phyloP scores from a whole-genome alignment of 2,113 vertebrate genomes.

The Oryzias celebensis region DNA sequence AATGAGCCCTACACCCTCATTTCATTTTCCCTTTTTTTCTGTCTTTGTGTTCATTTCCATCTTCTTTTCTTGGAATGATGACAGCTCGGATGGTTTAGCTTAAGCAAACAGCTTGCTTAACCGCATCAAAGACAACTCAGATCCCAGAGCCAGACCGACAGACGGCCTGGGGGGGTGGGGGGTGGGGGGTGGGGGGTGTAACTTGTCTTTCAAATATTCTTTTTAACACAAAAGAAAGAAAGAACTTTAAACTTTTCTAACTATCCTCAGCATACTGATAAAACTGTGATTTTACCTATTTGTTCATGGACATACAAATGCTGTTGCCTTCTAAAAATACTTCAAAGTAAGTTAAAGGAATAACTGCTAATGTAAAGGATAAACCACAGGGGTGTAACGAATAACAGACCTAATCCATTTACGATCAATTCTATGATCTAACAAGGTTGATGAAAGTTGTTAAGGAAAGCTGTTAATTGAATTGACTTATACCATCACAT shows the following conservation, averaged over 20 bases:
- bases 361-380: too few species aligned
- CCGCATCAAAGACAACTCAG: constrained; percentile 67
- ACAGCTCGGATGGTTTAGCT: constrained; percentile 59
- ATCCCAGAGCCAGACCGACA: constrained; percentile 68
- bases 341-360: too few species aligned
- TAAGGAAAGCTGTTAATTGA: too few species aligned
- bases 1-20: too few species aligned
- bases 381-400: too few species aligned
- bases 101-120: constrained; percentile 60
- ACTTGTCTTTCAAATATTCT: constrained; percentile 45
- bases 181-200: constrained; percentile 23
- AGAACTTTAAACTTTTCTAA: constrained; percentile 16
- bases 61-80: constrained; percentile 43
- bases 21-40: neutral
- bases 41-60: neutral
- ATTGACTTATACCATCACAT: too few species aligned
- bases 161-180: constrained; percentile 54
- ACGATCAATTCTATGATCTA: too few species aligned
- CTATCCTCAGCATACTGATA: constrained; percentile 3
- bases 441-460: too few species aligned
- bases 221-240: constrained; percentile 13
- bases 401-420: too few species aligned
- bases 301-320: too few species aligned
- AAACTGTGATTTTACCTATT: neutral
- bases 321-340: too few species aligned